Percentiles rank a stretch among this genome's conserved stretches.
Conservation (phyloP, 1,140 invertebrate genomes). For the Bilobella aurantiaca region DNA sequence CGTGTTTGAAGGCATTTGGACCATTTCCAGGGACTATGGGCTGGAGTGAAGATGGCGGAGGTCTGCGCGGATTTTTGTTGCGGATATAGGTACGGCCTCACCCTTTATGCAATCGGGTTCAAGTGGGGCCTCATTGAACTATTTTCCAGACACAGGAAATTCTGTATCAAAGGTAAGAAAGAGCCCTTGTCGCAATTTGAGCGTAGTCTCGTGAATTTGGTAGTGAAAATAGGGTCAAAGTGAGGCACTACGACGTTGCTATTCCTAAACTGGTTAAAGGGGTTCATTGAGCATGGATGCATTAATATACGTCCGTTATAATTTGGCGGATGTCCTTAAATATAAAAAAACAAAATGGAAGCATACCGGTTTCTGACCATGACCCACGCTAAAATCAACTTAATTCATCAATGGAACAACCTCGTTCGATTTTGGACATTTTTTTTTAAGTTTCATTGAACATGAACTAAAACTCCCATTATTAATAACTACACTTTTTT, state of each 20-base stretch:
- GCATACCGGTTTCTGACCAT: background rate
- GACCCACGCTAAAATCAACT: too few relatives aligned
- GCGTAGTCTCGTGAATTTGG: too few relatives aligned
- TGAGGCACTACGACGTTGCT: background rate
- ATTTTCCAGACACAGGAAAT: background rate
- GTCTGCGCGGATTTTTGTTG: background rate
- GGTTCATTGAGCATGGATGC: too few relatives aligned
- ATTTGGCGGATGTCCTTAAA: too few relatives aligned
- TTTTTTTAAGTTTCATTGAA: too few relatives aligned
- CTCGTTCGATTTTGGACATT: too few relatives aligned
- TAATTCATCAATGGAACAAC: too few relatives aligned
- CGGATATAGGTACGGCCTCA: background rate
- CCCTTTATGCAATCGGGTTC: background rate
- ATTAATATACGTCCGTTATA: too few relatives aligned
- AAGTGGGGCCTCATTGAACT: slow-evolving; percentile 2
- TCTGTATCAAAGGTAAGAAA: slow-evolving; percentile 6
- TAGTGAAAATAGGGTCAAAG: background rate
- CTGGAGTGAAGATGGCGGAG: background rate
- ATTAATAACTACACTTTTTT: too few relatives aligned
- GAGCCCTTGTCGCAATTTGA: too few relatives aligned
- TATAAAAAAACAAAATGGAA: background rate
- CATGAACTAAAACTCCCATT: too few relatives aligned
- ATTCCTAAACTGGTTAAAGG: background rate
- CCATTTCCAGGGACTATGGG: background rate
- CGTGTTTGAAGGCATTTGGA: too few relatives aligned